A percentile compares a stretch with the other conserved stretches of the same genome.
Conservation (phyloP, 1,140 invertebrate genomes). For the Protaetia brevitarsis region DNA sequence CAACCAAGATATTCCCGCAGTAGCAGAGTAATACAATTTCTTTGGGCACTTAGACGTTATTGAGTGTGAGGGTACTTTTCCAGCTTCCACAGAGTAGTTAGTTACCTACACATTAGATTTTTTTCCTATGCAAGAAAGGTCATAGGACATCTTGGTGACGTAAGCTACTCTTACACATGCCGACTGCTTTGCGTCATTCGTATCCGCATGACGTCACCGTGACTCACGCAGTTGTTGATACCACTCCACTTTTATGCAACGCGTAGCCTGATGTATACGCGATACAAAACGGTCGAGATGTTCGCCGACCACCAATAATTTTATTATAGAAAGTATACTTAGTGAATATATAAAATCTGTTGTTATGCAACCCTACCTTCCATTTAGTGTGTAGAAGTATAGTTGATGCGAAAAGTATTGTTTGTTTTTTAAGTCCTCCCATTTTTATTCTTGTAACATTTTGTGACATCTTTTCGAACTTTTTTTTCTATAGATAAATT, state of each 20-base stretch:
- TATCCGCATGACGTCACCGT: constrained; percentile 5
- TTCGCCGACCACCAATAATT: too few species aligned
- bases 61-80: not conserved
- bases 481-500: too few species aligned
- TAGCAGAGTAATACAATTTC: too few species aligned
- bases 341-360: too few species aligned
- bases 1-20: not conserved
- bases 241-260: not conserved
- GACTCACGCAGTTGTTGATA: not conserved
- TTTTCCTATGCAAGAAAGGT: not conserved
- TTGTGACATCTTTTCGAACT: too few species aligned
- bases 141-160: constrained; percentile 3
- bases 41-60: not conserved
- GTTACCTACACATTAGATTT: not conserved
- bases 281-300: not conserved
- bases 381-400: too few species aligned
- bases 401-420: too few species aligned
- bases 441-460: too few species aligned
- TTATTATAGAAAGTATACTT: too few species aligned
- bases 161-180: constrained; percentile 4
- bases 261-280: not conserved
- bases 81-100: not conserved
- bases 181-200: constrained; percentile 9
- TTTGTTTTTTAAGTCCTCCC: too few species aligned
- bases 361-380: too few species aligned